Evolutionary conservation across 2,888 invertebrate species (phyloP), one percentile per base, ranked within the genome.

Genomic region (Asteroscopus sphinx): DNA sequence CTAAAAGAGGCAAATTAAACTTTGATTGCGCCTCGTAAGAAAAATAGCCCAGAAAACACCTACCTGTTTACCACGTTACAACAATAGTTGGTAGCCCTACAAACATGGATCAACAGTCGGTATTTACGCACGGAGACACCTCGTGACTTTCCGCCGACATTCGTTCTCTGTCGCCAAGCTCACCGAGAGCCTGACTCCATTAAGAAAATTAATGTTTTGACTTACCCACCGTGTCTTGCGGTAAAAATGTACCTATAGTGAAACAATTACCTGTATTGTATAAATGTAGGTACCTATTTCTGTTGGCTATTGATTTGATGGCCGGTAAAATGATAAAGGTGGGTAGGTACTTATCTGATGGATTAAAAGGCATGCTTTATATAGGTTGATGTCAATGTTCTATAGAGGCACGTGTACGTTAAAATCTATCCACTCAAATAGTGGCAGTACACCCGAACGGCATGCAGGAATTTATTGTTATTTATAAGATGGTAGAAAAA

Each of bases 121-220:
- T 88, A 84, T 89, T 90, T 90, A 90, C 90, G 88, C 88, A 88
- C 83, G 76, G 83, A 83, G 87, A 91, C 90, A 90, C 88, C 88
- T 88, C 80, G 83, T 76, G 84, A 80, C 82, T 81, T 75, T 76
- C 66, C 63, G 71, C 65, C 76, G 75, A 76, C 82, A 81, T 80
- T 85, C 79, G 81, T 84, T 83, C 83, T 83, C 86, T 86, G 88
- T 87, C 88, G 83, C 83, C 82, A 80, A 76, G 88, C 88, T 91
- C 85, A 87, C 86, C 85, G 80, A 78, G 81, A 86, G 86, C 86
- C 90, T 93, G 89, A 91, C 86, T 93, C 93, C 94, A 94, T 94
- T 94, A 94, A 87, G 90, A 91, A 94, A 94, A 94, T 94, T 93
- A 94, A 94, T 94, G 94, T 93, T 93, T 93, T 87, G 91, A 93